phyloP scores from a whole-genome alignment of 2,113 vertebrate species.

The Hepsetus odoe region DNA sequence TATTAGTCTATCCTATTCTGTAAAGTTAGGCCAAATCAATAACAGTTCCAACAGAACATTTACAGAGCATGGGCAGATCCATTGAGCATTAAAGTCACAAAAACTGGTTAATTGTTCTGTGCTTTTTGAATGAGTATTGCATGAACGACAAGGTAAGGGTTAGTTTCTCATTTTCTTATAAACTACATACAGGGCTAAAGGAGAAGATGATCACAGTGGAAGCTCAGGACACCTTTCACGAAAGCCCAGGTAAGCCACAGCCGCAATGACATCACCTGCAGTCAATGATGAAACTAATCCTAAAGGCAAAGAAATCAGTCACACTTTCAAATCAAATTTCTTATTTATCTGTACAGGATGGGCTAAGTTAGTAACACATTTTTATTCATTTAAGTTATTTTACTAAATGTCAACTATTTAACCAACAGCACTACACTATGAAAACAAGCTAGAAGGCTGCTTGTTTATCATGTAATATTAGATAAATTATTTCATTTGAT shows the following conservation, averaged over 20 bases:
- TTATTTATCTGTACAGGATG: no score
- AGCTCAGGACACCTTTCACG: conserved; percentile 34
- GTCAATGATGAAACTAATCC: neutral
- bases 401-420: no score
- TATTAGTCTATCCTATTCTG: no score
- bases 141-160: neutral
- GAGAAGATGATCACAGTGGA: conserved; percentile 27
- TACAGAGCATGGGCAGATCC: neutral
- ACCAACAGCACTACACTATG: no score
- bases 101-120: neutral
- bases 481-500: no score
- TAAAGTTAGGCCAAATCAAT: neutral
- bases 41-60: neutral
- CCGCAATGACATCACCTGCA: neutral
- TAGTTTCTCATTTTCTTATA: conserved; percentile 23
- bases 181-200: conserved; percentile 61
- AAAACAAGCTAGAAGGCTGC: no score
- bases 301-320: neutral
- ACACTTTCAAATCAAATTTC: no score
- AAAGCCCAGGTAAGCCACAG: conserved; percentile 58
- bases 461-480: no score
- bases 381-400: no score
- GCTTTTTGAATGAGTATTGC: neutral
- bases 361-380: no score
- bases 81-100: neutral